Conservation (phyloP, 2,113 vertebrate genomes). For the Amphiprion percula region DNA sequence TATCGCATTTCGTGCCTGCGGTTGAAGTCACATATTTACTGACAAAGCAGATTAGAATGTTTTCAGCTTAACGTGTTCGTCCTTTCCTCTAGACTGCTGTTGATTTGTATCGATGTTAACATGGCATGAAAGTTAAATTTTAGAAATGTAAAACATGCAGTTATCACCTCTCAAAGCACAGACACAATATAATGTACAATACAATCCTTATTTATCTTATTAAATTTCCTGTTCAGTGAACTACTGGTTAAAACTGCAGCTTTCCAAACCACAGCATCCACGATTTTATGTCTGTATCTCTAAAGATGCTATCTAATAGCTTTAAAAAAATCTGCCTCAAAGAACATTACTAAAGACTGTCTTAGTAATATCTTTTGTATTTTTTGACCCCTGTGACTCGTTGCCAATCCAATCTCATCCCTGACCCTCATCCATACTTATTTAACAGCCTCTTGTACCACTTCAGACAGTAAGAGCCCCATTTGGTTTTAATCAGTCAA, state of each 20-base stretch:
- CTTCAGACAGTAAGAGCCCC: slow-evolving; percentile 29
- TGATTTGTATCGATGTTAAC: neutral
- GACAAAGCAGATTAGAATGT: too few relatives aligned
- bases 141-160: neutral
- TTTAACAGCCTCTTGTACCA: slow-evolving; percentile 1
- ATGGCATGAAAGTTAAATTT: neutral
- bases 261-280: neutral
- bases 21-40: neutral
- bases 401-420: neutral
- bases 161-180: neutral
- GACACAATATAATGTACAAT: neutral
- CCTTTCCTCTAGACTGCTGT: too few relatives aligned
- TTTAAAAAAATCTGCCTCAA: too few relatives aligned
- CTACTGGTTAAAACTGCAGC: neutral
- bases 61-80: too few relatives aligned
- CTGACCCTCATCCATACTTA: slow-evolving; percentile 1
- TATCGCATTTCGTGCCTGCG: neutral
- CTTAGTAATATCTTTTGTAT: too few relatives aligned
- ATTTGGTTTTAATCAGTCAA: slow-evolving; percentile 73
- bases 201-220: too few relatives aligned
- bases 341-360: too few relatives aligned
- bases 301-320: neutral
- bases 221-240: neutral
- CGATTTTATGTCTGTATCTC: neutral
- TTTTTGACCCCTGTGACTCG: neutral